Base-by-base conservation (phyloP, 2,888 invertebrate genomes). In the Hofmannophila pseudospretella region DNA sequence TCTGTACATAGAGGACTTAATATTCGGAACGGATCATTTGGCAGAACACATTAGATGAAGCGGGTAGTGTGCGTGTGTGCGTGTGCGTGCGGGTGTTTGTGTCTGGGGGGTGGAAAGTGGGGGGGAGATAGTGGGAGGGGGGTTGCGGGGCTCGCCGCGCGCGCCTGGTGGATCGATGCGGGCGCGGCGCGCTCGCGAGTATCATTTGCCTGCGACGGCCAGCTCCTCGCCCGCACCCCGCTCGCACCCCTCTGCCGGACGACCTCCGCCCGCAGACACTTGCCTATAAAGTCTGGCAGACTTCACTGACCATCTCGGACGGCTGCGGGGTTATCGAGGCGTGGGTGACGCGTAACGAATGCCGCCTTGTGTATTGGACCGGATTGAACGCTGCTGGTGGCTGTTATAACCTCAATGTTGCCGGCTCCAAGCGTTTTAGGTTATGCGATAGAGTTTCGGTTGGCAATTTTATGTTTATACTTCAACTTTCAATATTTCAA, bases 11-110 rank as follows among this genome's bases (percentile, higher is more conserved):
- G 55, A 59, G 55, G 57, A 64, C 58, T 67, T 68, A 66, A 60
- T 80, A 78, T 79, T 76, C 73, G 62, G 45, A 52, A 58, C 70
- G 76, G 81, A 73, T 82, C 81, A 84, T 84, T 84, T 81, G 82
- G 76, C 78, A 76, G 74, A 69, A 78, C 80, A 79, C 80, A 75
- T 77, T 78, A 77, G 76, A 74, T 60, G 59, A 47, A 45, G 53
- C 49, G 49, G 57, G 48, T 46, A 33, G n/a, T 26, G 43, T 38
- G 45, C 32, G 41, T 28, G 42, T 49, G 54, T 51, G 52, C 54
- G 54, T 49, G 53, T 47, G 60, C 51, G 54, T 57, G 54, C 57
- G 58, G 49, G 59, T 59, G 70, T 62, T 69, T 67, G 68, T 60
- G 66, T 67, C 69, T 66, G 74, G 69, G 64, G 63, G 55, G 64